A percentile compares a stretch with the other conserved stretches of the same genome.
phyloP scores from a whole-genome alignment of 2,888 invertebrate species.

The Melinaea marsaeus region DNA sequence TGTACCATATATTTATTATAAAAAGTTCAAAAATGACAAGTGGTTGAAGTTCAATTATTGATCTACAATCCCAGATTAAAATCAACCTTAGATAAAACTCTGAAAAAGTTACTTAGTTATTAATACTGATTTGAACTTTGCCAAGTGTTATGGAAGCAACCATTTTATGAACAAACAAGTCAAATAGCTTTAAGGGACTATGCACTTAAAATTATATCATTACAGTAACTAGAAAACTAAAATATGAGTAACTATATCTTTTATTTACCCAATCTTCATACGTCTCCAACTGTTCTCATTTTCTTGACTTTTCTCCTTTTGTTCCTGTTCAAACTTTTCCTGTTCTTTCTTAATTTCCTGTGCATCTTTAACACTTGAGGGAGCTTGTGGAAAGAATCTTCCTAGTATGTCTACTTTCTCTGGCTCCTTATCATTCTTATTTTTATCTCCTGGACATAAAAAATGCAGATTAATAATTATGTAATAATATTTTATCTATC shows the following conservation, averaged over 20 bases:
- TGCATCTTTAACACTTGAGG: constrained; percentile 57
- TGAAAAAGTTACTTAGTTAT: no score
- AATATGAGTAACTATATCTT: no score
- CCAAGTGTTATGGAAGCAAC: no score
- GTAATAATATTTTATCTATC: not conserved
- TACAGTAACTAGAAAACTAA: no score
- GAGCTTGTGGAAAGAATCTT: constrained; percentile 77
- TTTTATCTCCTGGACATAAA: constrained; percentile 42
- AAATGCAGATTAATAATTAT: not conserved
- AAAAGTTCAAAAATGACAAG: no score
- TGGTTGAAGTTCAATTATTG: no score
- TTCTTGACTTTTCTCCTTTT: constrained; percentile 76
- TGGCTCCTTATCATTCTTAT: constrained; percentile 42
- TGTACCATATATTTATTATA: constrained; percentile 1
- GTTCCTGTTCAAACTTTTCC: constrained; percentile 74
- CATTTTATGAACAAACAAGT: no score
- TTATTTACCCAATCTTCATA: constrained; percentile 83
- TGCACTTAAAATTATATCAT: no score
- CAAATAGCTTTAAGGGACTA: no score
- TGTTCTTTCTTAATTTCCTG: constrained; percentile 77
- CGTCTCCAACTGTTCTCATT: constrained; percentile 84
- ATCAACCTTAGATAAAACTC: no score
- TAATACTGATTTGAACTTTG: no score
- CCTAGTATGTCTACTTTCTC: constrained; percentile 73
- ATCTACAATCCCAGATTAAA: no score